Percentiles rank a stretch among this genome's conserved stretches.
Conservation (phyloP, 1,140 invertebrate genomes). For the Drosophila saltans region DNA sequence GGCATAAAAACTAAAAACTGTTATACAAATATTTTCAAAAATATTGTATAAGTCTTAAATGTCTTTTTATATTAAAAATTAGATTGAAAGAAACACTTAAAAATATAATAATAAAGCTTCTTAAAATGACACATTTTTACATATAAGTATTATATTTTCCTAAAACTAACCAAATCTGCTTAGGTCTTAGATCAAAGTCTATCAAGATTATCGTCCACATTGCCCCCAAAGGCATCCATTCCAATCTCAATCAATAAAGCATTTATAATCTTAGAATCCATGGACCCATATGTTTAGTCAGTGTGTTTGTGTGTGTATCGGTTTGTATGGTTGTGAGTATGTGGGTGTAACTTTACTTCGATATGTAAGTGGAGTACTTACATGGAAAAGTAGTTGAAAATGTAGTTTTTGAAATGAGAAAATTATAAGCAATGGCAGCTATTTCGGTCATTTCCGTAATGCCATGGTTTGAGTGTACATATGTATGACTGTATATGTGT, state of each 20-base stretch:
- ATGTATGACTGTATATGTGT: slow-evolving; percentile 21
- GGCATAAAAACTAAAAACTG: too few relatives aligned
- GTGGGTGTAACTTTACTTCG: slow-evolving; percentile 20
- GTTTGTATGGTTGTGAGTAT: neutral
- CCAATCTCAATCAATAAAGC: neutral
- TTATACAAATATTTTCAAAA: too few relatives aligned
- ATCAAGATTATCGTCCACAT: neutral
- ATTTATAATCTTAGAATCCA: slow-evolving; percentile 6
- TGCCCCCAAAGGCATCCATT: neutral
- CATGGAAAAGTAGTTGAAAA: slow-evolving; percentile 62
- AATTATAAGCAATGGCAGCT: slow-evolving; percentile 73
- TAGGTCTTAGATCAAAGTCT: neutral
- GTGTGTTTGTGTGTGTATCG: slow-evolving; percentile 14
- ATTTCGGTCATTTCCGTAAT: slow-evolving; percentile 73
- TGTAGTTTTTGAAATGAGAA: slow-evolving; percentile 66
- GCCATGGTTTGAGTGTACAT: neutral
- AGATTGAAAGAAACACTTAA: too few relatives aligned
- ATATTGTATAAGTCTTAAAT: too few relatives aligned
- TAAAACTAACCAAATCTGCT: too few relatives aligned
- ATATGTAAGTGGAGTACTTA: slow-evolving; percentile 53
- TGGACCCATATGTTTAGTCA: neutral
- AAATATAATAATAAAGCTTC: too few relatives aligned
- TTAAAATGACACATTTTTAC: too few relatives aligned
- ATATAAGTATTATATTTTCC: too few relatives aligned
- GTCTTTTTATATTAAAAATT: too few relatives aligned